These are phyloP conservation scores for Centrocercus urophasianus DNA, from an alignment of 2,113 vertebrate species.

Conservation along the genomic window DNA sequence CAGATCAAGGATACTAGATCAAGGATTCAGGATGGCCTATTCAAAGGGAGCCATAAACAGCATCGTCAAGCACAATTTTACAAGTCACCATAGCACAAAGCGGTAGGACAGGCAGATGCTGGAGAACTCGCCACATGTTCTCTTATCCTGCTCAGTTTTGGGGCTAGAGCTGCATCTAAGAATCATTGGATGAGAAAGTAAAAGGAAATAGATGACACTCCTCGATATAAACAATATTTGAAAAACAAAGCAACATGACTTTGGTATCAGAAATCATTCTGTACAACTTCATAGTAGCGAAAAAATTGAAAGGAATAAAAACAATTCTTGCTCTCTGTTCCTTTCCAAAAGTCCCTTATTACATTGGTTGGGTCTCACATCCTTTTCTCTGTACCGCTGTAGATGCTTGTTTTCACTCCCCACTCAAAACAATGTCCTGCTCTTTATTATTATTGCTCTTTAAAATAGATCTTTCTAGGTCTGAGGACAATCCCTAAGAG, in stretches of 20 bases:
- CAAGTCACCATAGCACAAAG: not conserved
- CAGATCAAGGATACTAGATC: constrained; percentile 1
- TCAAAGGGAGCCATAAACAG: not conserved
- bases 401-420: not conserved
- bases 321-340: not conserved
- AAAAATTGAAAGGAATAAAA: not conserved
- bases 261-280: not conserved
- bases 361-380: fast-evolving
- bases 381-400: not conserved
- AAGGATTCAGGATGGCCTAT: not conserved
- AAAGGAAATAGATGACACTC: not conserved
- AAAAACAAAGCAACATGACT: not conserved
- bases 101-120: not conserved
- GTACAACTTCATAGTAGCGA: not conserved
- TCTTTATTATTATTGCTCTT: not conserved
- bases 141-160: not conserved
- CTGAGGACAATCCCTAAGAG: not conserved
- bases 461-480: not conserved
- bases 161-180: not conserved
- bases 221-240: not conserved
- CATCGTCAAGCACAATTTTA: not conserved
- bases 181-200: not conserved
- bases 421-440: not conserved
- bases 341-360: not conserved
- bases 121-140: not conserved